Percentiles rank a stretch among this genome's conserved stretches.
These are phyloP conservation scores for Pinna nobilis DNA, from an alignment of 1,140 invertebrate genomes.

Conservation along the genomic window DNA sequence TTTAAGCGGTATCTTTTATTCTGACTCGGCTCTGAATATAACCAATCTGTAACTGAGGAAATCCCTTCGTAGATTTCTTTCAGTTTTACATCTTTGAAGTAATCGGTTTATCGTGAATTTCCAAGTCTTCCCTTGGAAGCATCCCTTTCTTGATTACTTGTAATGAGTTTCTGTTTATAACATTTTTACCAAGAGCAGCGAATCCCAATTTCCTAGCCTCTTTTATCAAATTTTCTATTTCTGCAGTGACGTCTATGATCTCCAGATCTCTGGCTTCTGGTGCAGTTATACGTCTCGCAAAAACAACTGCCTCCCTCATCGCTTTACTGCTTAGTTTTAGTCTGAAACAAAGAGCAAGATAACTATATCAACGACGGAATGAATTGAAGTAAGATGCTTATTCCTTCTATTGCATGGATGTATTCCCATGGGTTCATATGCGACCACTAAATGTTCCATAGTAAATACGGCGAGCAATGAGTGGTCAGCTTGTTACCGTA, in stretches of 20 bases:
- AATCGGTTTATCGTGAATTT: too few relatives aligned
- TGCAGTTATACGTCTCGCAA: constrained; percentile 16
- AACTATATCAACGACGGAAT: not conserved
- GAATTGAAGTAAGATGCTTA: not conserved
- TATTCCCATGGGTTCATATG: not conserved
- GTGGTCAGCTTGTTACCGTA: too few relatives aligned
- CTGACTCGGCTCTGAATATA: too few relatives aligned
- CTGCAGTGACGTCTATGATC: constrained; percentile 7
- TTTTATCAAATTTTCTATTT: constrained; percentile 1
- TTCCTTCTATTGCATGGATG: not conserved
- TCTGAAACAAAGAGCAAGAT: constrained; percentile 25
- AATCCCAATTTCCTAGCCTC: constrained; percentile 20
- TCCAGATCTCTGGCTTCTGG: constrained; percentile 12
- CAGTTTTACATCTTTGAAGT: too few relatives aligned
- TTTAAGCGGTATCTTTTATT: too few relatives aligned
- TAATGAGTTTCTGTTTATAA: constrained; percentile 12
- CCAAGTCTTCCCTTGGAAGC: not conserved
- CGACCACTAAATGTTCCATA: not conserved
- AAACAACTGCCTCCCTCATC: constrained; percentile 27
- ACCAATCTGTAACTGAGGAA: too few relatives aligned
- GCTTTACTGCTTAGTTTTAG: not conserved
- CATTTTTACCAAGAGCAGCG: constrained; percentile 20
- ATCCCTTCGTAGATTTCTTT: too few relatives aligned
- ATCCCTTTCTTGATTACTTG: constrained; percentile 21
- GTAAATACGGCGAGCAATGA: not conserved